Conservation (phyloP, 2,888 invertebrate genomes). For the Stenotaenia linearis region DNA sequence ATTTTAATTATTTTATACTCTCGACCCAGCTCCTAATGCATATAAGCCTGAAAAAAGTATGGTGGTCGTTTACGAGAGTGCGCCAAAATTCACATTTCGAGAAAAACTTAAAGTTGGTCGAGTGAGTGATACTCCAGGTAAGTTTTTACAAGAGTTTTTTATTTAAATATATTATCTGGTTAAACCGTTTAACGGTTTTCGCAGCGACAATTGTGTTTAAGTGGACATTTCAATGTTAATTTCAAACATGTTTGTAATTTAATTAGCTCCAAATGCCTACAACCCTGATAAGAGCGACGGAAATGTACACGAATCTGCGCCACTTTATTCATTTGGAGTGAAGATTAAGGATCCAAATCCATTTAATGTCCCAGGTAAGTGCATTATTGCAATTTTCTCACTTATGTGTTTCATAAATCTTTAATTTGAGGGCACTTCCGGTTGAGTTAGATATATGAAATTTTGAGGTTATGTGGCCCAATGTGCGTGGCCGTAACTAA, state of each 20-base stretch:
- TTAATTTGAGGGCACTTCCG: too few relatives aligned
- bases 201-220: too few relatives aligned
- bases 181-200: not conserved
- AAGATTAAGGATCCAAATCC: constrained; percentile 59
- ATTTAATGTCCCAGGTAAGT: too few relatives aligned
- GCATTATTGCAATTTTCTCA: too few relatives aligned
- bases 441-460: too few relatives aligned
- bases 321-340: constrained; percentile 65
- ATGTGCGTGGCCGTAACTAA: too few relatives aligned
- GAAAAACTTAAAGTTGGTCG: constrained; percentile 51
- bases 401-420: too few relatives aligned
- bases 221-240: too few relatives aligned
- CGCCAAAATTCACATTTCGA: constrained; percentile 65
- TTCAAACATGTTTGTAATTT: not conserved
- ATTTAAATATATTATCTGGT: not conserved
- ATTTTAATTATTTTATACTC: not conserved
- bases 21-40: constrained; percentile 67
- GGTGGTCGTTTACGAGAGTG: constrained; percentile 53
- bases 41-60: constrained; percentile 68
- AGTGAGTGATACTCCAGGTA: not conserved
- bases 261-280: constrained; percentile 75
- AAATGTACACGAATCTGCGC: constrained; percentile 54
- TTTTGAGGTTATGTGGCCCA: too few relatives aligned
- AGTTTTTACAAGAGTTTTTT: not conserved
- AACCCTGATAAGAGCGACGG: constrained; percentile 63